Conservation (phyloP, 2,888 invertebrate genomes). For the Machimus atricapillus region DNA sequence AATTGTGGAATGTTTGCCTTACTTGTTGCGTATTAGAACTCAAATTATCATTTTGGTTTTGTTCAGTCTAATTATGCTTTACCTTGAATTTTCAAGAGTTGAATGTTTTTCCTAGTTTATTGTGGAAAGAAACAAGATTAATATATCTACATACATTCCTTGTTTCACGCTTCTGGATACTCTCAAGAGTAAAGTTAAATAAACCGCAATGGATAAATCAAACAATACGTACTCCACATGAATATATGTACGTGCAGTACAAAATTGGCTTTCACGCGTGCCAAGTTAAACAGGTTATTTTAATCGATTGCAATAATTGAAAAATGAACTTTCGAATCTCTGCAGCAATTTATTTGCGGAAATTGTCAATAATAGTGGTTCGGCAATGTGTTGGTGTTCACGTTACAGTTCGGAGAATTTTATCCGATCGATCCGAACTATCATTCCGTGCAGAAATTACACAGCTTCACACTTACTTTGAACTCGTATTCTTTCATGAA, state of each 20-base stretch:
- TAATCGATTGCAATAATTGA: conserved; percentile 9
- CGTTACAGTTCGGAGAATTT: background rate
- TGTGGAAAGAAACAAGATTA: background rate
- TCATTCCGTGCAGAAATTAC: too few relatives aligned
- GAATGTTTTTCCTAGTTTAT: background rate
- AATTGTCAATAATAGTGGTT: background rate
- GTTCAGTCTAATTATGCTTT: background rate
- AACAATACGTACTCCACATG: background rate
- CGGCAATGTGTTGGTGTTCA: too few relatives aligned
- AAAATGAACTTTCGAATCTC: background rate
- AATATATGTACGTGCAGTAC: background rate
- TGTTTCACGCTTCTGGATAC: background rate
- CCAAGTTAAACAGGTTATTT: conserved; percentile 6
- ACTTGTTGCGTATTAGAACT: background rate
- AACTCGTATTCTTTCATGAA: too few relatives aligned
- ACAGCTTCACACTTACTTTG: too few relatives aligned
- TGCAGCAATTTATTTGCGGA: background rate
- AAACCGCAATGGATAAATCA: background rate
- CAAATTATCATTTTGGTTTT: background rate
- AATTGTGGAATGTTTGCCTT: background rate
- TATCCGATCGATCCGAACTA: background rate
- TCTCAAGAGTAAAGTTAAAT: background rate
- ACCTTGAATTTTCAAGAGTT: background rate
- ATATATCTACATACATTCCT: background rate
- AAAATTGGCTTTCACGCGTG: background rate